phyloP scores from a whole-genome alignment of 1,140 invertebrate genomes.

The Hypothenemus hampei region DNA sequence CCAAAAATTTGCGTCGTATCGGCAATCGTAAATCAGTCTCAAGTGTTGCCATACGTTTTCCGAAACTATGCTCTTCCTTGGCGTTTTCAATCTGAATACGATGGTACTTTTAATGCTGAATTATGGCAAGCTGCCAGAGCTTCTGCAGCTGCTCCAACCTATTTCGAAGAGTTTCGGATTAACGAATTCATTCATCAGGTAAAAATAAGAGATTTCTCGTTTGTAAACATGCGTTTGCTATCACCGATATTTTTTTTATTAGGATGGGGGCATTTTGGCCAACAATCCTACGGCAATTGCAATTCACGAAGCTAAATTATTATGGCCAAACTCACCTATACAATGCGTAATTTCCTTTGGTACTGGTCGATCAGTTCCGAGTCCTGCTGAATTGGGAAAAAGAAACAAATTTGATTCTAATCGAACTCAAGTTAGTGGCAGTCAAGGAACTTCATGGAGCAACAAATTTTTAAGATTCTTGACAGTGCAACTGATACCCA shows the following conservation, averaged over 20 bases:
- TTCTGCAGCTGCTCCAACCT: slow-evolving; percentile 89
- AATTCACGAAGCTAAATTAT: slow-evolving; percentile 77
- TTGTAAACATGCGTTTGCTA: not conserved
- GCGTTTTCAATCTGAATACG: slow-evolving; percentile 69
- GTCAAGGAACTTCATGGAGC: slow-evolving; percentile 60
- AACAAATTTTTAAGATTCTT: slow-evolving; percentile 79
- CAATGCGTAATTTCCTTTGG: slow-evolving; percentile 88
- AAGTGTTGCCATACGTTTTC: slow-evolving; percentile 82
- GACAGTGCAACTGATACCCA: slow-evolving; percentile 89
- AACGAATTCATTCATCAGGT: slow-evolving; percentile 77
- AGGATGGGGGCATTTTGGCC: slow-evolving; percentile 81
- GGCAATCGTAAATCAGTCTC: slow-evolving; percentile 71
- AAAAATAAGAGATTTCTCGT: slow-evolving; percentile 21
- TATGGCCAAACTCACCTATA: slow-evolving; percentile 77
- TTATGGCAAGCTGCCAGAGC: slow-evolving; percentile 90
- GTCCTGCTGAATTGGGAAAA: slow-evolving; percentile 35
- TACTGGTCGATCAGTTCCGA: slow-evolving; percentile 62
- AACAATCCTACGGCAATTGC: slow-evolving; percentile 91
- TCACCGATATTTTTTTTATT: not conserved
- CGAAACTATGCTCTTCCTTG: slow-evolving; percentile 81
- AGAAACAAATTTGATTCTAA: slow-evolving; percentile 34
- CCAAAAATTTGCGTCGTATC: slow-evolving; percentile 75
- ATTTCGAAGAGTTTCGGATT: slow-evolving; percentile 81
- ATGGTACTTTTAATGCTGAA: slow-evolving; percentile 65
- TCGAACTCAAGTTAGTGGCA: slow-evolving; percentile 24